A percentile compares a stretch with the other conserved stretches of the same genome.
Conservation (phyloP, 2,888 invertebrate genomes). For the Acanthococcus lagerstroemiae region DNA sequence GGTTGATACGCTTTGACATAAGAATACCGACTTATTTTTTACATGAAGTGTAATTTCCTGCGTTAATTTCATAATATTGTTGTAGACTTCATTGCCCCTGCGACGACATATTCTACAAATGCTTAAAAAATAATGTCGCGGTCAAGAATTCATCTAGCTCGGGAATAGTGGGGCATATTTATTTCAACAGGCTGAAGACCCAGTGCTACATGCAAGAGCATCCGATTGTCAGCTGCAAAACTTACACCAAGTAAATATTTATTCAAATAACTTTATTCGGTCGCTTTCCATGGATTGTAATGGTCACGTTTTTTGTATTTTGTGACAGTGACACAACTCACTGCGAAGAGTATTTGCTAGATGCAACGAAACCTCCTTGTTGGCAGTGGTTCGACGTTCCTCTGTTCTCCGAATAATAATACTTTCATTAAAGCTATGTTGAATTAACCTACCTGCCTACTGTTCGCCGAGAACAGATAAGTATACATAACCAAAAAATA, state of each 20-base stretch:
- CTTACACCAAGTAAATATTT: not conserved
- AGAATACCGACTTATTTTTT: too few species aligned
- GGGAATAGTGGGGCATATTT: not conserved
- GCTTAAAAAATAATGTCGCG: not conserved
- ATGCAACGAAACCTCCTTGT: not conserved
- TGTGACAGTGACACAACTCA: not conserved
- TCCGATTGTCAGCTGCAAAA: constrained; percentile 2
- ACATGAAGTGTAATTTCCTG: too few species aligned
- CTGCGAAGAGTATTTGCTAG: constrained; percentile 10
- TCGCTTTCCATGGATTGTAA: not conserved
- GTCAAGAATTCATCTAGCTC: not conserved
- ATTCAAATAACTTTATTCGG: not conserved
- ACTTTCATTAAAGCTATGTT: not conserved
- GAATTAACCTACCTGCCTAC: too few species aligned
- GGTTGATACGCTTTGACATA: too few species aligned
- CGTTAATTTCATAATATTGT: not conserved
- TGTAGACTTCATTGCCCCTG: constrained; percentile 11
- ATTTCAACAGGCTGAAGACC: constrained; percentile 1
- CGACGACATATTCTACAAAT: constrained; percentile 11
- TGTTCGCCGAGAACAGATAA: too few species aligned
- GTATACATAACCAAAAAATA: too few species aligned
- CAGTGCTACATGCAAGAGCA: constrained; percentile 8
- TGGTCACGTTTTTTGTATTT: not conserved
- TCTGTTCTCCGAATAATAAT: not conserved
- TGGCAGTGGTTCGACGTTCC: constrained; percentile 22